phyloP scores from a whole-genome alignment of 2,113 vertebrate genomes.

The Ochotona princeps region DNA sequence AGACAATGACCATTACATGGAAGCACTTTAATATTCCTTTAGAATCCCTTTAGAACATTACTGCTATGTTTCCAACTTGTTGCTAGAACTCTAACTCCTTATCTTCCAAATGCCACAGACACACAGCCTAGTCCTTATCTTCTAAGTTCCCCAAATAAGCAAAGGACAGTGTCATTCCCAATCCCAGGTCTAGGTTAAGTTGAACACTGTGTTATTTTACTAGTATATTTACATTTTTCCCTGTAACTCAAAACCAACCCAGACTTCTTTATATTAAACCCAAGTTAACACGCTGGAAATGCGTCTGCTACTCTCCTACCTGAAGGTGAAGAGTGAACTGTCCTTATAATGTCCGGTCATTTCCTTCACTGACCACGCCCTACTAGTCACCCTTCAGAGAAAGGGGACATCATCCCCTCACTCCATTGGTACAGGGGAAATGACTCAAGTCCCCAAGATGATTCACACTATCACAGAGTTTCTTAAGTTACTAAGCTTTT shows the following conservation, averaged over 20 bases:
- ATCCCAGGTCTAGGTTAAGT: background rate
- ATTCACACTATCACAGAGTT: background rate
- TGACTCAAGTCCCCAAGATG: slow-evolving; percentile 32
- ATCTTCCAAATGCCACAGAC: slow-evolving; percentile 72
- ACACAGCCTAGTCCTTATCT: slow-evolving; percentile 44
- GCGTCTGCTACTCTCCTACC: slow-evolving; percentile 37
- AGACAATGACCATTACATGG: slow-evolving; percentile 9
- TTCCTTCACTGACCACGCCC: background rate
- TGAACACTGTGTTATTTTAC: slow-evolving; percentile 15
- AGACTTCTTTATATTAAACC: slow-evolving; percentile 16
- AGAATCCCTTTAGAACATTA: slow-evolving; percentile 77
- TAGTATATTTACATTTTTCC: background rate
- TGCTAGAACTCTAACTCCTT: slow-evolving; percentile 71
- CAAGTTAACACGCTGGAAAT: slow-evolving; percentile 18
- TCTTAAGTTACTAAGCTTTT: slow-evolving; percentile 36
- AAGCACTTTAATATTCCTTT: slow-evolving; percentile 57
- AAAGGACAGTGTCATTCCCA: slow-evolving; percentile 10
- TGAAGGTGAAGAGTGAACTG: slow-evolving; percentile 46
- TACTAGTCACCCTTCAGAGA: background rate
- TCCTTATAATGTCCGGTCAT: background rate
- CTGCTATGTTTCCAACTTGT: slow-evolving; percentile 57
- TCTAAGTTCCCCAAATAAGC: slow-evolving; percentile 69
- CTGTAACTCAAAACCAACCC: slow-evolving; percentile 45
- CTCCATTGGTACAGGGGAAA: background rate
- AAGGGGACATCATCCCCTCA: background rate